phyloP scores from a whole-genome alignment of 2,113 vertebrate species.

The Perca schrenkii region DNA sequence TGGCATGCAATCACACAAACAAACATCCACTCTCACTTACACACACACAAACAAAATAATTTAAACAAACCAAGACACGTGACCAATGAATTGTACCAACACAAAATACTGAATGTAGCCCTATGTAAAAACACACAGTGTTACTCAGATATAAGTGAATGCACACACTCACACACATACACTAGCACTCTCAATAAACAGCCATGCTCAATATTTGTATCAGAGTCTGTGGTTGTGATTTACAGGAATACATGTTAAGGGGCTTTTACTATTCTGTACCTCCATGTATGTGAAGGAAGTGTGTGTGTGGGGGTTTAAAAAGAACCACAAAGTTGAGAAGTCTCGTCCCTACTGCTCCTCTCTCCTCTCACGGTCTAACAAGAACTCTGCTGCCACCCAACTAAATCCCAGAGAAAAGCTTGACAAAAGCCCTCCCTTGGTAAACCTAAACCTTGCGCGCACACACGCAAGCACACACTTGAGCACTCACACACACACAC shows the following conservation, averaged over 20 bases:
- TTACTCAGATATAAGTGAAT: not conserved
- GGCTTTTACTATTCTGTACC: not conserved
- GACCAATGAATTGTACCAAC: slow-evolving; percentile 2
- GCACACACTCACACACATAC: not conserved
- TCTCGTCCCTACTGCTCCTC: not conserved
- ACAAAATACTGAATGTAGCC: not conserved
- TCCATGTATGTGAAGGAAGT: slow-evolving; percentile 5
- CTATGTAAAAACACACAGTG: not conserved
- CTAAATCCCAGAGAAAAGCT: slow-evolving; percentile 50
- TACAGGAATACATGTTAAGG: not conserved
- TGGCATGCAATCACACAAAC: slow-evolving; percentile 65
- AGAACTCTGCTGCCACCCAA: slow-evolving; percentile 51
- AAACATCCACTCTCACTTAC: not conserved
- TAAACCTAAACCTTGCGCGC: slow-evolving; percentile 42
- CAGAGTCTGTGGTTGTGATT: slow-evolving; percentile 27
- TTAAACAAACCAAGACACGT: not conserved
- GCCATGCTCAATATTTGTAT: not conserved
- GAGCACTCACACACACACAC: not conserved
- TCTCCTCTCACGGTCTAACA: slow-evolving; percentile 31
- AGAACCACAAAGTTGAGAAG: slow-evolving; percentile 10
- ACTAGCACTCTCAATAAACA: not conserved
- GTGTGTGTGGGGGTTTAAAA: not conserved
- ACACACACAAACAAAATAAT: not conserved
- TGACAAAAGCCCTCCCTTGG: slow-evolving; percentile 53
- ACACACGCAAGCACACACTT: not conserved